These are phyloP conservation scores for Pseudorhiza aurosa DNA, from an alignment of 30 jellyfish, hydroid and myxozoan genomes.

Conservation along the genomic window DNA sequence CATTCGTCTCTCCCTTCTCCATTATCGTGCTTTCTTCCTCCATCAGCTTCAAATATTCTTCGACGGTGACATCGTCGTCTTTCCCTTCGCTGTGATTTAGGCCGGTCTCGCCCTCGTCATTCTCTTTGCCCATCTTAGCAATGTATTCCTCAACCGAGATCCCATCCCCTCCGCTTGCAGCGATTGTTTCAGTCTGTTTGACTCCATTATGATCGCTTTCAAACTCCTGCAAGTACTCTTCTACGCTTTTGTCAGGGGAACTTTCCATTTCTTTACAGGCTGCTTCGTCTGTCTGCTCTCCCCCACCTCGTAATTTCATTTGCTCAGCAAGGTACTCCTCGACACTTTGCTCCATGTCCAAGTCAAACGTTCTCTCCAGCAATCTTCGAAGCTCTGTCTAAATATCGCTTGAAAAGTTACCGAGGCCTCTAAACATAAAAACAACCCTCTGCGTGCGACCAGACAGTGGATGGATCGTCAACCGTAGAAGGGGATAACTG, in stretches of 20 bases:
- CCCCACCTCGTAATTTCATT: constrained; percentile 6
- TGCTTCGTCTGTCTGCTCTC: not conserved
- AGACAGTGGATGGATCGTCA: too few species aligned
- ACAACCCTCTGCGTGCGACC: too few species aligned
- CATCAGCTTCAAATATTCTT: constrained; percentile 56
- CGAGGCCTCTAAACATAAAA: too few species aligned
- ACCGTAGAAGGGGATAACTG: too few species aligned
- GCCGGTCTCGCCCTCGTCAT: constrained; percentile 42
- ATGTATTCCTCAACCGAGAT: constrained; percentile 56
- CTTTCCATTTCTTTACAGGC: constrained; percentile 12
- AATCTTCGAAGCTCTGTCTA: too few species aligned
- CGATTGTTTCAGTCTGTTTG: not conserved
- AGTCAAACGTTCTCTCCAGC: too few species aligned
- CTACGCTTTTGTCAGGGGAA: constrained; percentile 23
- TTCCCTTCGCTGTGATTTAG: constrained; percentile 12
- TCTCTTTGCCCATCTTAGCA: constrained; percentile 25
- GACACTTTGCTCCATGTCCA: constrained; percentile 30
- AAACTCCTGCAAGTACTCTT: constrained; percentile 35
- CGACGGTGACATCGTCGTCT: constrained; percentile 41
- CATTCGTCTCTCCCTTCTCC: not conserved
- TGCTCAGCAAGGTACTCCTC: constrained; percentile 59
- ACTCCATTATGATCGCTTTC: constrained; percentile 14
- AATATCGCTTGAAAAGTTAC: too few species aligned
- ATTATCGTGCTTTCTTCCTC: constrained; percentile 16
- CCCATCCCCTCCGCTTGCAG: not conserved